Base-by-base conservation (phyloP, 2,888 invertebrate genomes). In the Drosophila paramelanica region DNA sequence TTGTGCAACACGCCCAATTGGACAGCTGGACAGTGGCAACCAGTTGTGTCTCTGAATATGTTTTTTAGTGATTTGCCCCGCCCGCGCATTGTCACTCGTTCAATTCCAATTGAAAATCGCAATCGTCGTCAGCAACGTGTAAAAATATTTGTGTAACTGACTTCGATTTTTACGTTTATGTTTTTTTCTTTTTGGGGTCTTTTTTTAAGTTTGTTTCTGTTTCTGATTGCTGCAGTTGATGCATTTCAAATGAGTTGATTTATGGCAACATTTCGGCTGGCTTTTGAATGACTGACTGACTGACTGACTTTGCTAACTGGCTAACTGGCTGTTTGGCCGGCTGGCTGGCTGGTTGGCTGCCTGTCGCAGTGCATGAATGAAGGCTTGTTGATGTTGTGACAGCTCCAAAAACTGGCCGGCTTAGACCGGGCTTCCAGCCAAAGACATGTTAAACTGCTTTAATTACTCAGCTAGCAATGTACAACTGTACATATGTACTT, bases 221-320 rank as follows among this genome's bases (percentile, higher is more conserved):
- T 84, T 79, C 79, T 89, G 88, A 89, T 88, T 89, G 88, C 89
- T 83, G 80, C 83, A 81, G 86, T 89, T 89, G 89, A 89, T 89
- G 89, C 82, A 89, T 89, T 89, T 89, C 79, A 89, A 88, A 86
- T 85, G 88, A 87, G 85, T 86, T 86, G 85, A 86, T 86, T 86
- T 86, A 88, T 86, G 85, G 85, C 85, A 82, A 84, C 71, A 76
- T 88, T 82, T 84, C 60, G 82, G 81, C 73, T 76, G 67, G 69
- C 66, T 82, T 80, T 79, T 83, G 81, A 81, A 72, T 82, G 83
- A 71, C 74, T 75, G 85, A 65, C 61, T 67, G 70, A 57, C 56
- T 51, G 66, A 56, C 59, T 67, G 71, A 71, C 58, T 53, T 60
- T 46, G 62, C 55, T 67, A 58, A 74, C 71, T 67, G 75, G 57